phyloP scores from a whole-genome alignment of 2,113 vertebrate species.

The Lepus timidus region DNA sequence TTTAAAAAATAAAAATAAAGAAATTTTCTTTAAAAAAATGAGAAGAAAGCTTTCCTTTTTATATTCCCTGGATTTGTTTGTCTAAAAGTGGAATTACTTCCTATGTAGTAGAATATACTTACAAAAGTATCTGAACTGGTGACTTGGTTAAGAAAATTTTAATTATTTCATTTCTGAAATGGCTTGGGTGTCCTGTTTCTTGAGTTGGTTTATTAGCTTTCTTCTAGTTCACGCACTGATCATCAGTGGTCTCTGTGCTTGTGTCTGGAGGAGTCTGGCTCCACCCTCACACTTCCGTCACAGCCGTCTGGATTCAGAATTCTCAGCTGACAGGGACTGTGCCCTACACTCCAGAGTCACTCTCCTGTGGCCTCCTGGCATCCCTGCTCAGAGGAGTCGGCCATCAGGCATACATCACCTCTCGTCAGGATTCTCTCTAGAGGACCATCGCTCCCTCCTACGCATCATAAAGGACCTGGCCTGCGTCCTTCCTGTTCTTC shows the following conservation, averaged over 20 bases:
- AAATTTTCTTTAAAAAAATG: neutral
- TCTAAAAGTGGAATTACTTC: neutral
- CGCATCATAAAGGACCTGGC: too few relatives aligned
- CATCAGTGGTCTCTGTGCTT: too few relatives aligned
- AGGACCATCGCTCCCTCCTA: neutral
- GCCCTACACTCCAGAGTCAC: too few relatives aligned
- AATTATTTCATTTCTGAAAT: neutral
- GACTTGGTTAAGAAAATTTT: neutral
- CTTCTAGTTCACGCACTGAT: neutral
- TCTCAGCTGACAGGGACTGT: neutral
- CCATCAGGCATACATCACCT: neutral
- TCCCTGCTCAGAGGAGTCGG: neutral
- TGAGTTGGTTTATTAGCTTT: neutral
- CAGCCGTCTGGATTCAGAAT: too few relatives aligned
- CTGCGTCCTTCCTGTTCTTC: too few relatives aligned
- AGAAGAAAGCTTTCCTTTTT: neutral
- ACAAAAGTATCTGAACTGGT: neutral
- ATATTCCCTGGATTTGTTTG: neutral
- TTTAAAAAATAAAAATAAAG: too few relatives aligned
- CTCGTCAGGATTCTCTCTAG: too few relatives aligned
- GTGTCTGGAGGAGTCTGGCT: rapidly evolving
- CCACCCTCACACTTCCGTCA: rapidly evolving
- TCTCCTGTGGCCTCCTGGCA: neutral
- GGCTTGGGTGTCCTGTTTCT: neutral
- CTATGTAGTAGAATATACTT: neutral